Evolutionary conservation across 2,888 invertebrate species (phyloP).

Genomic region (Linyphia triangularis): DNA sequence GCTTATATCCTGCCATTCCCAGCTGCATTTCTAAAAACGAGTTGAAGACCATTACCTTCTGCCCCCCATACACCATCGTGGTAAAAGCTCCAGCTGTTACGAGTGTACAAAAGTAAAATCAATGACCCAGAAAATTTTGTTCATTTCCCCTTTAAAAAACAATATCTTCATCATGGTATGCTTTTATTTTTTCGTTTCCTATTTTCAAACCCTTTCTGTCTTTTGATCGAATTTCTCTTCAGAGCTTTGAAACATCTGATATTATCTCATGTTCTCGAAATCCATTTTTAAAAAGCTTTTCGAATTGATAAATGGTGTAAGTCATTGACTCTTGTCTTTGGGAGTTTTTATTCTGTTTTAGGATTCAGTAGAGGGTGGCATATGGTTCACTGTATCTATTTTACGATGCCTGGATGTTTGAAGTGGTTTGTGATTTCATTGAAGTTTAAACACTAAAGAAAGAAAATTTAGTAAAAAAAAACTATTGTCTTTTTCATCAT

Average conservation of each 20-base stretch:
- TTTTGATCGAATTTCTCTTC: not conserved
- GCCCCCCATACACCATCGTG: not conserved
- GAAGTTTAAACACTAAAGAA: no score
- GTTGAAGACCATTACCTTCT: constrained; percentile 13
- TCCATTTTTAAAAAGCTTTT: constrained; percentile 7
- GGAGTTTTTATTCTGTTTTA: no score
- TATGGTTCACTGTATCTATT: no score
- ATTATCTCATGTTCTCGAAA: constrained; percentile 22
- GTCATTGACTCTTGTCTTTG: no score
- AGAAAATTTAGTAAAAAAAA: no score
- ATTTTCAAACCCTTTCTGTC: not conserved
- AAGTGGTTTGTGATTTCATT: no score
- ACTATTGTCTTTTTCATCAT: no score
- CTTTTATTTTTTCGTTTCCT: not conserved
- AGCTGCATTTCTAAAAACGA: constrained; percentile 15
- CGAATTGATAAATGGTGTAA: not conserved
- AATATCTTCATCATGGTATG: constrained; percentile 12
- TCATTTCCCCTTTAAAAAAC: constrained; percentile 4
- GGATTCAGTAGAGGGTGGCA: no score
- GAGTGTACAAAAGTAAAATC: constrained; percentile 23
- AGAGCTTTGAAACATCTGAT: constrained; percentile 6
- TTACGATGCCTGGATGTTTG: no score
- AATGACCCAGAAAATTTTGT: constrained; percentile 28
- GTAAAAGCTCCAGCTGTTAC: constrained; percentile 18
- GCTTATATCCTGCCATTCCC: constrained; percentile 10